phyloP scores from a whole-genome alignment of 2,888 invertebrate species.

The Yponomeuta plumbellus region DNA sequence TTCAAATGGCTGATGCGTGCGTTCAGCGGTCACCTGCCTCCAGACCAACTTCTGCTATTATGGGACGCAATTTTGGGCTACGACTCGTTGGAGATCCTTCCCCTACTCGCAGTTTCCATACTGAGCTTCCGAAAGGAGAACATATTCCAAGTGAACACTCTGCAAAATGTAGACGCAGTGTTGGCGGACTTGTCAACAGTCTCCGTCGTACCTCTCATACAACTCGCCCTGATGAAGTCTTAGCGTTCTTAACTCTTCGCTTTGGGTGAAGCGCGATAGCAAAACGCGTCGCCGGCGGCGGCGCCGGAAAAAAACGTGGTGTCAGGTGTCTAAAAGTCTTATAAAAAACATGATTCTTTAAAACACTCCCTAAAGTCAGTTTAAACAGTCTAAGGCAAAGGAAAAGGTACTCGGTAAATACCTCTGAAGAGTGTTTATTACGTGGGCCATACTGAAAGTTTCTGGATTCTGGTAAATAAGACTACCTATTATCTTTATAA shows the following conservation, averaged over 20 bases:
- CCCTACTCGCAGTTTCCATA: conserved; percentile 90
- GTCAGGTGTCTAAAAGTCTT: too few species aligned
- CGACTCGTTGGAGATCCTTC: conserved; percentile 92
- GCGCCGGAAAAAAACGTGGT: too few species aligned
- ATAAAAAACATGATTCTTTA: too few species aligned
- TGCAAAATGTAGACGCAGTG: conserved; percentile 90
- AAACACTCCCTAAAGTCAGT: too few species aligned
- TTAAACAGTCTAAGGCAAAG: too few species aligned
- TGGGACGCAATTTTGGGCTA: conserved; percentile 96
- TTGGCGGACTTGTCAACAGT: conserved; percentile 92
- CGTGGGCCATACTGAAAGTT: too few species aligned
- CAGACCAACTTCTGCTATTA: conserved; percentile 91
- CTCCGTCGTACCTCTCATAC: conserved; percentile 88
- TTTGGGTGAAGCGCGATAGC: background rate
- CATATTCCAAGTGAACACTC: conserved; percentile 82
- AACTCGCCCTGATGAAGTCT: conserved; percentile 82
- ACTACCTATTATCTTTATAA: too few species aligned
- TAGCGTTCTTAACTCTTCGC: conserved; percentile 25
- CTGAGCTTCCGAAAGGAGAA: conserved; percentile 91
- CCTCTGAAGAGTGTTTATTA: too few species aligned
- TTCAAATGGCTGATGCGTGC: conserved; percentile 98
- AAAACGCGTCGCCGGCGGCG: too few species aligned
- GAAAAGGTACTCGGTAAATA: too few species aligned
- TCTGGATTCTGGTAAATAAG: too few species aligned
- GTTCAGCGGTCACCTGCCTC: conserved; percentile 95